Percentiles rank a stretch among this genome's conserved stretches.
Conservation (phyloP, 2,888 invertebrate species). For the Chalcosyrphus nemorum region DNA sequence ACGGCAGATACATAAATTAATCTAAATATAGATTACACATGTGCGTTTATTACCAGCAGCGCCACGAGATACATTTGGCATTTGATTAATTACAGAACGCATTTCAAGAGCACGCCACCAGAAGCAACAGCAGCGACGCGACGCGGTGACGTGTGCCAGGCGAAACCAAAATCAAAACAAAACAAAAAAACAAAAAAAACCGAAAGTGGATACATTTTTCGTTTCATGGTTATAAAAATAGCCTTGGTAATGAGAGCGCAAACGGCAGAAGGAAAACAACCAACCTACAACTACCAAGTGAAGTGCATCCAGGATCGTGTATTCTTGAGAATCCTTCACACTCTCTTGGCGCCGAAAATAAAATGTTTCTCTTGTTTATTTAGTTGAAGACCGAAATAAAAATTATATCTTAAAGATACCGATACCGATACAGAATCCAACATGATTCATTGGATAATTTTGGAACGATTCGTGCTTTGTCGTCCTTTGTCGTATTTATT, state of each 20-base stretch:
- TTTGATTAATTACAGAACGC: slow-evolving; percentile 69
- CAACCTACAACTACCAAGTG: too few species aligned
- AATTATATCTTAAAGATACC: slow-evolving; percentile 5
- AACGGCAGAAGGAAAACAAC: too few species aligned
- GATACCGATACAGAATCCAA: not conserved
- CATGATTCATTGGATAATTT: slow-evolving; percentile 38
- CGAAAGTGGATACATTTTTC: slow-evolving; percentile 23
- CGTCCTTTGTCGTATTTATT: slow-evolving; percentile 27
- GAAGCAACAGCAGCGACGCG: too few species aligned
- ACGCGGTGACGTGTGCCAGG: slow-evolving; percentile 36
- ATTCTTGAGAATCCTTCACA: slow-evolving; percentile 50
- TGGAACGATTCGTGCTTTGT: not conserved
- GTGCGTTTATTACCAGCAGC: slow-evolving; percentile 55
- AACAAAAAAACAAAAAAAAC: slow-evolving; percentile 2
- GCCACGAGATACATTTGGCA: slow-evolving; percentile 52
- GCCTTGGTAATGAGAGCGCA: slow-evolving; percentile 47
- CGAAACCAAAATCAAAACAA: slow-evolving; percentile 6
- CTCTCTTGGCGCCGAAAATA: slow-evolving; percentile 42
- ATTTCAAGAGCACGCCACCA: slow-evolving; percentile 65
- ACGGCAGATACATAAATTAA: slow-evolving; percentile 51
- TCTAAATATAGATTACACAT: slow-evolving; percentile 61
- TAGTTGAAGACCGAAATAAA: not conserved
- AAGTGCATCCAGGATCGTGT: slow-evolving; percentile 65
- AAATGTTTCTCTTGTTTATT: slow-evolving; percentile 24
- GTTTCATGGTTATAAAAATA: slow-evolving; percentile 45